Evolutionary conservation across 2,888 invertebrate genomes (phyloP).

Genomic region (Cloeon dipterum): DNA sequence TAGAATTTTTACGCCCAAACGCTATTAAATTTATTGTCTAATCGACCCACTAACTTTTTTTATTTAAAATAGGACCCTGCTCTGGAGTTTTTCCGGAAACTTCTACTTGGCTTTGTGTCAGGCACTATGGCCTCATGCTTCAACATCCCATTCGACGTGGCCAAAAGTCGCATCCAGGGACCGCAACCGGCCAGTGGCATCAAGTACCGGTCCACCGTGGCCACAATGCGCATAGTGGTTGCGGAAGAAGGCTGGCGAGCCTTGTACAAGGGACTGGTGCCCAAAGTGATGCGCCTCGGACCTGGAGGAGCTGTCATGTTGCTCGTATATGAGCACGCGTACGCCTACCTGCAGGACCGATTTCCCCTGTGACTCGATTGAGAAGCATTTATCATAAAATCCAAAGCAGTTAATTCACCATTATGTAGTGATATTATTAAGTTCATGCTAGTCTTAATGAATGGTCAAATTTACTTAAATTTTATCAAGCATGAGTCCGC

Average conservation of each 20-base stretch:
- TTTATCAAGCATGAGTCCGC: too few species aligned
- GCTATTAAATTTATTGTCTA: too few species aligned
- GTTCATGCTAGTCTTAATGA: too few species aligned
- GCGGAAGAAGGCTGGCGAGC: slow-evolving; percentile 79
- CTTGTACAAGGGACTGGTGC: slow-evolving; percentile 75
- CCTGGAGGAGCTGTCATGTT: slow-evolving; percentile 93
- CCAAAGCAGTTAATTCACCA: too few species aligned
- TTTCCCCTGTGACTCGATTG: slow-evolving; percentile 14
- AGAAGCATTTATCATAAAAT: not conserved
- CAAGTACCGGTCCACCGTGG: slow-evolving; percentile 56
- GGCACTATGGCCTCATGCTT: slow-evolving; percentile 67
- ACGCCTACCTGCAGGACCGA: slow-evolving; percentile 37
- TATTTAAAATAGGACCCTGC: slow-evolving; percentile 47
- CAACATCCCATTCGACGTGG: slow-evolving; percentile 92
- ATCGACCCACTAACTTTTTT: too few species aligned
- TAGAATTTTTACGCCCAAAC: too few species aligned
- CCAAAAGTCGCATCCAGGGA: slow-evolving; percentile 86
- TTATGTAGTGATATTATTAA: too few species aligned
- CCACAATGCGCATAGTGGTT: slow-evolving; percentile 48
- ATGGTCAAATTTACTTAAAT: too few species aligned
- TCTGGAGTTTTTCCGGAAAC: slow-evolving; percentile 47
- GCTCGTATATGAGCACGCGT: slow-evolving; percentile 72
- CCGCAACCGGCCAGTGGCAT: slow-evolving; percentile 56
- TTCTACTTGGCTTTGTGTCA: slow-evolving; percentile 64
- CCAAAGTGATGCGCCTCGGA: slow-evolving; percentile 75